Base-by-base conservation (phyloP, 2,113 vertebrate genomes). In the Monarcha castaneiventris region DNA sequence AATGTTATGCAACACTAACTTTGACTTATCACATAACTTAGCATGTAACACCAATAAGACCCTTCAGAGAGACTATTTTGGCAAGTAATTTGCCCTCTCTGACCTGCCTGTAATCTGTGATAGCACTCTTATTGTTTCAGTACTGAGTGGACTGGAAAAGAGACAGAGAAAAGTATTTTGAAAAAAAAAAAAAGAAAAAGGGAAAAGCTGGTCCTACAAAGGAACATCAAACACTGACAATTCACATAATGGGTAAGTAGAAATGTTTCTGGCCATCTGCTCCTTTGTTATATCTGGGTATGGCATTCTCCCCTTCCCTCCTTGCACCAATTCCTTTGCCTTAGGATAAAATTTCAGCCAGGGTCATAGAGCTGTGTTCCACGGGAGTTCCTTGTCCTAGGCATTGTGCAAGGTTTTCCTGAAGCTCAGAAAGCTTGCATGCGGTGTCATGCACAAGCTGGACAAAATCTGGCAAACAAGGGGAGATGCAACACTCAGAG, bases 21-120 rank as follows among this genome's bases (percentile, higher is more conserved):
- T 95, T 97, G 95, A 96, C 90, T 96, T 95, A 95, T 79, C 91
- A 97, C 80, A 56, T 87, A 94, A 95, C 92, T 96, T 96, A 93
- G 37, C 89, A 69, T 59, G 25, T 85, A 94, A 82, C 62, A 91
- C 87, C 77, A 95, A 44, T 85, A 95, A 95, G 64, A 94, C 73
- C 63, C 84, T 89, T 84, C 87, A 72, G 84, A 89, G 83, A 97
- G 77, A 88, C 69, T 93, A 96, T 96, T 96, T 92, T 96, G 95
- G 94, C 93, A 95, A 94, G 87, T 88, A 97, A 96, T 96, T 96
- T 97, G 91, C 86, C 89, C 95, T 96, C 37, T 48, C 51, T 96
- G 95, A 97, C 93, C 96, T 93, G 78, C 51, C 93, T 93, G 91
- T 92, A 95, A 88, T 95, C 91, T n/a, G 25, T 89, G 90, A 77